Base-by-base conservation (phyloP, 2,113 vertebrate species). In the Balaeniceps rex region DNA sequence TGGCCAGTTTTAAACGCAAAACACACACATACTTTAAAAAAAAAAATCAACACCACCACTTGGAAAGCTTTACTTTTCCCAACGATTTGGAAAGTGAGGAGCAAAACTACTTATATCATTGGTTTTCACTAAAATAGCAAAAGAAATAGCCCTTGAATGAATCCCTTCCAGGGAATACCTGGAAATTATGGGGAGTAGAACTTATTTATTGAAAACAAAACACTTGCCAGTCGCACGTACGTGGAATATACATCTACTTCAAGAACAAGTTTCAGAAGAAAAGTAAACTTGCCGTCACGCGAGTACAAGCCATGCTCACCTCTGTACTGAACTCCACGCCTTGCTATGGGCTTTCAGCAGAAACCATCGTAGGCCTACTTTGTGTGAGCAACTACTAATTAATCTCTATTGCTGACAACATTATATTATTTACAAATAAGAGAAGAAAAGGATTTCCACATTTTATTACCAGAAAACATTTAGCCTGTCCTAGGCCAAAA, bases 211-310 rank as follows among this genome's bases (percentile, higher is more conserved):
- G 38, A 69, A 91, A 95, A 76, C 10, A 88, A 92, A 83, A 66
- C 1, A 12, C 52, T 47, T 60, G n/a, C 33, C 29, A 17, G 21
- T 38, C 2, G 4, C 16, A 55, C 0, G 0, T 55, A 42, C n/a
- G 31, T 1, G 19, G 51, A 92, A 47, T 25, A 70, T 13, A 57
- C 22, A 34, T 2, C 10, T 14, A 60, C 55, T 71, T 75, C 38
- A 80, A 71, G 16, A 69, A 38, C 18, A 77, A 44, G 44, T 38
- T 78, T 47, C 25, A 85, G 52, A 26, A 75, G 21, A 57, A n/a
- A 66, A 68, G n/a, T 17, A 15, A 14, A 34, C 10, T 14, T 81
- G 29, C 14, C 65, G 51, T 36, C 19, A 52, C 2, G 8, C 2
- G 1, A 95, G 36, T 14, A 44, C 16, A 83, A 72, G 40, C 17